phyloP scores from a whole-genome alignment of 2,888 invertebrate species.

The Zootermopsis nevadensis region DNA sequence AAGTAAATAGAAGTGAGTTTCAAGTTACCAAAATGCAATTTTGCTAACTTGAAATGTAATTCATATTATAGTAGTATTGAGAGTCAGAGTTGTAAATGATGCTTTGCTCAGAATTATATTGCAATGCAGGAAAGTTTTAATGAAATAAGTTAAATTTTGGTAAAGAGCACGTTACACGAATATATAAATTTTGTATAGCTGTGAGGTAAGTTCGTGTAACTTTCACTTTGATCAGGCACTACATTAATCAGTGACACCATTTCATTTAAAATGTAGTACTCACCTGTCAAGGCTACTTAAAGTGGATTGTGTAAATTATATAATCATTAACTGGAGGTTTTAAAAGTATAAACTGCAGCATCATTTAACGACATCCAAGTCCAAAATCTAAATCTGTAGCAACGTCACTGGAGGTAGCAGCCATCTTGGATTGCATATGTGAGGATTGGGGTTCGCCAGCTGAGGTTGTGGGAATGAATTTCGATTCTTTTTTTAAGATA shows the following conservation, averaged over 20 bases:
- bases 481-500: conserved; percentile 38
- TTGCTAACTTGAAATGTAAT: no score
- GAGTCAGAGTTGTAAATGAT: no score
- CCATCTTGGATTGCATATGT: conserved; percentile 57
- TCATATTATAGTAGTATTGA: no score
- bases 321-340: not conserved
- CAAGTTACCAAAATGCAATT: no score
- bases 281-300: not conserved
- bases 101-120: no score
- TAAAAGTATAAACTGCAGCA: not conserved
- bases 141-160: not conserved
- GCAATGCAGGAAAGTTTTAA: not conserved
- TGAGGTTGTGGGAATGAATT: conserved; percentile 50
- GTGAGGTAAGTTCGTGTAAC: not conserved
- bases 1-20: conserved; percentile 56
- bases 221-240: conserved; percentile 45
- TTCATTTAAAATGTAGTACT: not conserved
- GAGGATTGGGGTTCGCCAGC: conserved; percentile 42
- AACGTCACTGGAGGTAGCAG: conserved; percentile 56
- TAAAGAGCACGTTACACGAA: not conserved
- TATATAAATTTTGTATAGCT: not conserved
- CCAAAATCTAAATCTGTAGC: not conserved
- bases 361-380: not conserved
- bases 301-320: not conserved
- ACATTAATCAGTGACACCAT: conserved; percentile 1